These are phyloP conservation scores for Pangasius macronema DNA, from an alignment of 2,797 vertebrate genomes.

Conservation along the genomic window DNA sequence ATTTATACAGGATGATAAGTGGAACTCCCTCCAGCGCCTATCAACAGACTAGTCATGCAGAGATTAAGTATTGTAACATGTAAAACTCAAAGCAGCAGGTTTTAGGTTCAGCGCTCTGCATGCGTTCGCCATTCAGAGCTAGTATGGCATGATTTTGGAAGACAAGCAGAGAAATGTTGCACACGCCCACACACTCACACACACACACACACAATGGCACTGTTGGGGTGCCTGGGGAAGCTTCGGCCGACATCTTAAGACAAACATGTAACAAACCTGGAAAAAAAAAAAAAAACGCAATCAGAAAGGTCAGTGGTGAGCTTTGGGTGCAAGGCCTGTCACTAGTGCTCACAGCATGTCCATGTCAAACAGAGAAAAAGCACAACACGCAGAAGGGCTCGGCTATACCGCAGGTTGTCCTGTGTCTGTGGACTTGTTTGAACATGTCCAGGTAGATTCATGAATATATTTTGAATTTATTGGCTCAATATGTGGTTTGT, in stretches of 20 bases:
- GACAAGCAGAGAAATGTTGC: slow-evolving; percentile 68
- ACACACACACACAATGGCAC: slow-evolving; percentile 55
- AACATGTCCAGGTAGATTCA: not conserved
- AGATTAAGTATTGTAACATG: slow-evolving; percentile 72
- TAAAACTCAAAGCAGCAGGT: slow-evolving; percentile 74
- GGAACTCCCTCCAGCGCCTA: slow-evolving; percentile 67
- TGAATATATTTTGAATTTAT: not conserved
- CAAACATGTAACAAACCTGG: slow-evolving; percentile 71
- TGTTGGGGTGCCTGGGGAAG: slow-evolving; percentile 70
- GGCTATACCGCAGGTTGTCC: slow-evolving; percentile 35
- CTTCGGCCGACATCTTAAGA: slow-evolving; percentile 73
- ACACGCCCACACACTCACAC: slow-evolving; percentile 28
- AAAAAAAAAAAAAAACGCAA: slow-evolving; percentile 63
- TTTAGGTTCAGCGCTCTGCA: slow-evolving; percentile 43
- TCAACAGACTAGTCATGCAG: slow-evolving; percentile 75
- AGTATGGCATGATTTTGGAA: slow-evolving; percentile 71
- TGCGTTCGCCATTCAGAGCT: slow-evolving; percentile 56
- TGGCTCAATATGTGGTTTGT: slow-evolving; percentile 10
- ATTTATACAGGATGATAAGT: slow-evolving; percentile 74
- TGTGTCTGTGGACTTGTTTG: slow-evolving; percentile 12
- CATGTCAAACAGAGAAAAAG: slow-evolving; percentile 72
- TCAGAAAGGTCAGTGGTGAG: slow-evolving; percentile 74
- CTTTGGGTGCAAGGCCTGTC: slow-evolving; percentile 74
- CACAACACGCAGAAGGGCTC: slow-evolving; percentile 36
- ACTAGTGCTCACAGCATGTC: slow-evolving; percentile 65